Conservation (phyloP, 2,797 vertebrate species). For the Neosalanx taihuensis region DNA sequence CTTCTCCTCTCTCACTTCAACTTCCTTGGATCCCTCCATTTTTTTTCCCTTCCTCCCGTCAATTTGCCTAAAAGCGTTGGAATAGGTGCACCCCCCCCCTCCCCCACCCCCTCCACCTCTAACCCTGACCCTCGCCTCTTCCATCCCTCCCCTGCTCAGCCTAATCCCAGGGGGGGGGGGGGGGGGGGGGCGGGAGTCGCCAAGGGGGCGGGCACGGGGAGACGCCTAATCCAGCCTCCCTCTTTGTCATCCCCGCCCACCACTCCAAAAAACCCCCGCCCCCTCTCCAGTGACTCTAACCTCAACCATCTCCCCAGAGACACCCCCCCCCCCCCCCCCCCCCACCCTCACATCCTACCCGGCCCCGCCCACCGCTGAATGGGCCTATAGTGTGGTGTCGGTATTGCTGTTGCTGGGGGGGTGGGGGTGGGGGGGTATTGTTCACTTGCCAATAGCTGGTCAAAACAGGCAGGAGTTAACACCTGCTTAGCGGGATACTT, state of each 20-base stretch:
- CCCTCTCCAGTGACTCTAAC: background rate
- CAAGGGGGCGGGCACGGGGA: constrained; percentile 44
- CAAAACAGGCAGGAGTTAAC: constrained; percentile 56
- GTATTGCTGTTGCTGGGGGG: constrained; percentile 10
- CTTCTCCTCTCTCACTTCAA: background rate
- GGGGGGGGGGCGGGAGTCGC: constrained; percentile 56
- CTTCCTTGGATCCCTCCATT: background rate
- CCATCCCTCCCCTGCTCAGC: constrained; percentile 47
- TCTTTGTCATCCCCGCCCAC: constrained; percentile 46
- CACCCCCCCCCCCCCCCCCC: constrained; percentile 24
- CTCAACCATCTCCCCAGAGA: constrained; percentile 49
- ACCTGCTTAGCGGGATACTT: constrained; percentile 55
- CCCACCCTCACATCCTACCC: constrained; percentile 7
- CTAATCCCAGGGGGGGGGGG: constrained; percentile 62
- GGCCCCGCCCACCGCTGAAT: constrained; percentile 38
- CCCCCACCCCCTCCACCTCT: constrained; percentile 49
- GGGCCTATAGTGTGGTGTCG: constrained; percentile 38
- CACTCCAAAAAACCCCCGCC: constrained; percentile 50
- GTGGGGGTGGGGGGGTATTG: constrained; percentile 43
- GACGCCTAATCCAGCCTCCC: constrained; percentile 44
- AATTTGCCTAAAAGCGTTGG: constrained; percentile 44
- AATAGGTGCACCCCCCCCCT: constrained; percentile 30
- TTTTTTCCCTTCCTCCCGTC: constrained; percentile 9
- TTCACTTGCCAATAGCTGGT: constrained; percentile 54
- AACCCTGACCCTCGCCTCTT: constrained; percentile 31